Evolutionary conservation across 2,888 invertebrate species (phyloP).

Genomic region (Latrodectus hesperus): DNA sequence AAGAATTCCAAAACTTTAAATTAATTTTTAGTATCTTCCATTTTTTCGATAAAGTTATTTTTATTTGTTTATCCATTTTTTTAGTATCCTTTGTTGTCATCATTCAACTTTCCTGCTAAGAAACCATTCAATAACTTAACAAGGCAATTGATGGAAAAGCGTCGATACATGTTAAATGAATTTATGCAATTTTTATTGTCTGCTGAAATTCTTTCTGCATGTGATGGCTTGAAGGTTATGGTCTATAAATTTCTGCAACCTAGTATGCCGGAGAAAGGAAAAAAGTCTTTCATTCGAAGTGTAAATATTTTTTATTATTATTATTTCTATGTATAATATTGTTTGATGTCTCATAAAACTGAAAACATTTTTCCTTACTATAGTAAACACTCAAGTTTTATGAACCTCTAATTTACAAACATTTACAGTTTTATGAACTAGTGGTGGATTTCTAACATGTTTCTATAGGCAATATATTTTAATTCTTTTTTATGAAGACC

Average conservation of each 20-base stretch:
- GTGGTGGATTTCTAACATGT: no score
- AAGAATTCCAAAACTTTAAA: no score
- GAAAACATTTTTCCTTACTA: neutral
- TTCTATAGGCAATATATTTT: no score
- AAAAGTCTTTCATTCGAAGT: slow-evolving; percentile 75
- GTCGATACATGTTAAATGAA: slow-evolving; percentile 84
- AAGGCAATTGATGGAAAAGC: slow-evolving; percentile 83
- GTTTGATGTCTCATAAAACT: neutral
- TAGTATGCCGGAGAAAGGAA: slow-evolving; percentile 82
- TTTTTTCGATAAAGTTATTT: no score
- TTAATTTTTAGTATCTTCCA: no score
- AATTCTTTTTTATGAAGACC: no score
- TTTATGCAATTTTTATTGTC: slow-evolving; percentile 83
- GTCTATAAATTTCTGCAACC: slow-evolving; percentile 82
- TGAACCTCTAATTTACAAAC: no score
- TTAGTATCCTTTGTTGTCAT: slow-evolving; percentile 85
- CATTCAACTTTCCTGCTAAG: slow-evolving; percentile 91
- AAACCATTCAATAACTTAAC: slow-evolving; percentile 96
- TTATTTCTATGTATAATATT: neutral
- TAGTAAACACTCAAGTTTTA: neutral
- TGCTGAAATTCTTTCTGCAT: slow-evolving; percentile 79
- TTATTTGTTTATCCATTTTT: slow-evolving; percentile 23
- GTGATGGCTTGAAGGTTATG: slow-evolving; percentile 80
- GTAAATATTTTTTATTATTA: slow-evolving; percentile 71
- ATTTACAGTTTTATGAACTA: no score